These are phyloP conservation scores for Hypomecis punctinalis DNA, from an alignment of 2,888 invertebrate genomes.

Conservation along the genomic window DNA sequence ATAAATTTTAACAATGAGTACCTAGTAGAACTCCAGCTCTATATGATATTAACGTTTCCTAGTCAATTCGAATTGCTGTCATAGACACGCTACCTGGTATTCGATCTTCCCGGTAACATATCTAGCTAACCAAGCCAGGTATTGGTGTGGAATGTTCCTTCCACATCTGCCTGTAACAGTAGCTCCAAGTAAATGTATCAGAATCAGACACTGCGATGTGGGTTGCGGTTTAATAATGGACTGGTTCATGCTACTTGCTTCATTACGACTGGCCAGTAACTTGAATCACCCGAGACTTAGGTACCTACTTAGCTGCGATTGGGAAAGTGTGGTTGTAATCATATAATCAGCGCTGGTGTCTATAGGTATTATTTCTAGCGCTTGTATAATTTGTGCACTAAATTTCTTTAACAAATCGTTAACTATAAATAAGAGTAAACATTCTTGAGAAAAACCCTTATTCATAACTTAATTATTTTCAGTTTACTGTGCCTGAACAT, in stretches of 20 bases:
- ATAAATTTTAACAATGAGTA: no score
- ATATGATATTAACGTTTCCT: no score
- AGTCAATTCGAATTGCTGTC: no score
- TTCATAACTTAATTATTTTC: no score
- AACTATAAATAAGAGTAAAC: neutral
- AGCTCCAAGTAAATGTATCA: slow-evolving; percentile 3
- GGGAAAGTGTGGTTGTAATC: slow-evolving; percentile 24
- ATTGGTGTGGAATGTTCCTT: neutral
- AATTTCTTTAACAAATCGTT: no score
- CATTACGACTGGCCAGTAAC: slow-evolving; percentile 12
- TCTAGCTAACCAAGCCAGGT: no score
- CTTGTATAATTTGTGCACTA: slow-evolving; percentile 7
- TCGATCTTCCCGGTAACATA: no score
- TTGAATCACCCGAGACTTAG: neutral
- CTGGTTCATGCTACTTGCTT: slow-evolving; percentile 13
- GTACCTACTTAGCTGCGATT: slow-evolving; percentile 19
- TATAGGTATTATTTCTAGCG: neutral
- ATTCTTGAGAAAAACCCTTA: neutral
- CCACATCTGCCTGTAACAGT: neutral
- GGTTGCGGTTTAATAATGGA: slow-evolving; percentile 19
- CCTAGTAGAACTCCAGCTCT: no score
- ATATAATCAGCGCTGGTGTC: slow-evolving; percentile 10
- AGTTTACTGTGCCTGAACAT: no score
- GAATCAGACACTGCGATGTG: slow-evolving; percentile 14
- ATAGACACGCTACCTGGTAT: no score